These are phyloP conservation scores for Prosapia bicincta DNA, from an alignment of 2,888 invertebrate genomes.

Conservation along the genomic window DNA sequence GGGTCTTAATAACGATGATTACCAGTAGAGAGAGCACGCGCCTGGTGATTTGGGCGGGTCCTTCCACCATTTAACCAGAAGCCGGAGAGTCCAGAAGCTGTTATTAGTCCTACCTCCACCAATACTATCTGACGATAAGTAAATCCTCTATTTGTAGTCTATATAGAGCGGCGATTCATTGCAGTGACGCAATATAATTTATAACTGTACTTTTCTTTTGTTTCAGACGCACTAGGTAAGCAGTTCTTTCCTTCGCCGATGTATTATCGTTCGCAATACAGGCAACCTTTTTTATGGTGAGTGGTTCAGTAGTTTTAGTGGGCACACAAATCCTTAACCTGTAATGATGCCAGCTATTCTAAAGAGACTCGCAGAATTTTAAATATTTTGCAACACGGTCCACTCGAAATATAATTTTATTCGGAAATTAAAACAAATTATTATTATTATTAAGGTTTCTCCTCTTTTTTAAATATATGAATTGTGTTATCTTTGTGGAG, in stretches of 20 bases:
- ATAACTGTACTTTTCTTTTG: slow-evolving; percentile 49
- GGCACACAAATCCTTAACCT: too few relatives aligned
- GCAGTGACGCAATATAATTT: slow-evolving; percentile 25
- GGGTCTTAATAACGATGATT: slow-evolving; percentile 20
- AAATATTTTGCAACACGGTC: too few relatives aligned
- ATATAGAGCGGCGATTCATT: background rate
- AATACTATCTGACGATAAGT: background rate
- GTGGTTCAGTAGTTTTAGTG: background rate
- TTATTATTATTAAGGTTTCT: too few relatives aligned
- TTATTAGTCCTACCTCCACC: slow-evolving; percentile 17
- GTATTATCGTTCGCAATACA: slow-evolving; percentile 23
- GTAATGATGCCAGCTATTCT: too few relatives aligned
- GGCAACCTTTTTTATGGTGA: slow-evolving; percentile 26
- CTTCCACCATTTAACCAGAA: slow-evolving; percentile 19
- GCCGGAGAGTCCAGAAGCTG: slow-evolving; percentile 19
- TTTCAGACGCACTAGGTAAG: slow-evolving; percentile 82
- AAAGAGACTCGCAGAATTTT: too few relatives aligned
- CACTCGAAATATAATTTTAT: too few relatives aligned
- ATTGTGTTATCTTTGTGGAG: too few relatives aligned
- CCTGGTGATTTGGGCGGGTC: slow-evolving; percentile 9
- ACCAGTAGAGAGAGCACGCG: slow-evolving; percentile 11
- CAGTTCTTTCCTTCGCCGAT: slow-evolving; percentile 20
- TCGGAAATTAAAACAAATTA: too few relatives aligned
- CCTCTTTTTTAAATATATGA: too few relatives aligned
- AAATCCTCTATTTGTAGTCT: background rate